These are phyloP conservation scores for Celastrina argiolus DNA, from an alignment of 2,888 invertebrate genomes.

Conservation along the genomic window DNA sequence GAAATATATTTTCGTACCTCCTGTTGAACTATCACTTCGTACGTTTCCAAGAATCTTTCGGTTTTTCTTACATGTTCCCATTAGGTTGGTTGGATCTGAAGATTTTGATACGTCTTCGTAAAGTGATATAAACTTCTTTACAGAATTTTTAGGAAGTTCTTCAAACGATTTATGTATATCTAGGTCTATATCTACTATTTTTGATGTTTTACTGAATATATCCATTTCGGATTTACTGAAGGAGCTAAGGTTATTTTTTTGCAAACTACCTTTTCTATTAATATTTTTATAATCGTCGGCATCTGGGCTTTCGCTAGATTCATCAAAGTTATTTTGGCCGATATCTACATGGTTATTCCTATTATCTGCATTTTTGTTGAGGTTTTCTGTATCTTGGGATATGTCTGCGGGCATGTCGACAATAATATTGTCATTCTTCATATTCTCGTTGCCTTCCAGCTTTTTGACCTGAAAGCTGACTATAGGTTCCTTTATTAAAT, in stretches of 20 bases:
- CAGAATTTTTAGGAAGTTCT: slow-evolving; percentile 65
- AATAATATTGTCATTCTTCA: neutral
- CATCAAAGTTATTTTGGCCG: neutral
- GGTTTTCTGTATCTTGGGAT: neutral
- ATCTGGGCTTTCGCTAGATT: neutral
- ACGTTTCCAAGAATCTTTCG: neutral
- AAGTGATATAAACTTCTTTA: slow-evolving; percentile 63
- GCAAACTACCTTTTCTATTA: neutral
- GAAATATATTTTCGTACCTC: slow-evolving; percentile 8
- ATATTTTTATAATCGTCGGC: neutral
- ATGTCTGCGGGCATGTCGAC: neutral
- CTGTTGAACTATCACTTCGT: slow-evolving; percentile 10
- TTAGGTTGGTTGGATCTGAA: slow-evolving; percentile 25
- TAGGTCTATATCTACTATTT: slow-evolving; percentile 46
- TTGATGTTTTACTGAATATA: slow-evolving; percentile 60
- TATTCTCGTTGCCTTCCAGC: slow-evolving; percentile 14
- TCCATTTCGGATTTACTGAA: slow-evolving; percentile 74
- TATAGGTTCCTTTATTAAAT: slow-evolving; percentile 18
- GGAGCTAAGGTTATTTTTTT: slow-evolving; percentile 45
- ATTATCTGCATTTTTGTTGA: neutral
- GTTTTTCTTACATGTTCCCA: neutral
- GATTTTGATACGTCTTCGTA: slow-evolving; percentile 52
- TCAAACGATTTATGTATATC: slow-evolving; percentile 68
- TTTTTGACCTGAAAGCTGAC: slow-evolving; percentile 15
- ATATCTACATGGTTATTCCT: neutral